Evolutionary conservation across 2,888 invertebrate species (phyloP), one percentile per base, ranked within the genome.

Genomic region (Zhuqinia jingwanae): DNA sequence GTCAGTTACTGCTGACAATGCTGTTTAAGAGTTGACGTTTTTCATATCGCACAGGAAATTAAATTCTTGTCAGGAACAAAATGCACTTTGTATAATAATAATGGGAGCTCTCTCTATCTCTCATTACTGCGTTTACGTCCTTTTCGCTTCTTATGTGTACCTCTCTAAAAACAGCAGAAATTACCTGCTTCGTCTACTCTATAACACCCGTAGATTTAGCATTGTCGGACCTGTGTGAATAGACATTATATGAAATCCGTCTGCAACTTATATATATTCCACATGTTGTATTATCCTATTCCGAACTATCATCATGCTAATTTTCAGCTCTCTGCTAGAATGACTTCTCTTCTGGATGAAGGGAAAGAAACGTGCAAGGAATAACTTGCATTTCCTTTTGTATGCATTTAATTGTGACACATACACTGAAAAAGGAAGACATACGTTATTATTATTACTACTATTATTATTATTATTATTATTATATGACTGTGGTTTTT

Each of bases 21-120:
- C 25, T 47, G 3, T 47, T 78, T 27, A 17, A 22, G 45, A 25
- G 20, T 2, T 73, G 73, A 75, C 53, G 56, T 56, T 75, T 53
- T 11, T 75, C 36, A 1, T 56, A 60, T 65, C 22, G 27, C 25
- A 53, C 75, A 78, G 84, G 78, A 84, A 84, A 84, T 84, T 84
- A 84, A 84, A 84, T 84, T 84, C 84, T 77, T 78, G 84, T 84
- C 84, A 84, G 68, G 84, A 68, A 70, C 53, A 56, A 84, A 68
- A 77, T 84, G 77, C 77, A 84, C 70, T 70, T 83, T 83, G 76
- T 83, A 75, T 50, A 83, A 75, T 63, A 76, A 83, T 75, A 45
- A 82, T 56, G 10, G 56, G 53, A 53, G 3, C 56, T 11, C 58
- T 25, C 58, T 17, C 53, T 17, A 8, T 36, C 36, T 36, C 36